phyloP scores from a whole-genome alignment of 2,888 invertebrate species.

The Palloptera scutellata region DNA sequence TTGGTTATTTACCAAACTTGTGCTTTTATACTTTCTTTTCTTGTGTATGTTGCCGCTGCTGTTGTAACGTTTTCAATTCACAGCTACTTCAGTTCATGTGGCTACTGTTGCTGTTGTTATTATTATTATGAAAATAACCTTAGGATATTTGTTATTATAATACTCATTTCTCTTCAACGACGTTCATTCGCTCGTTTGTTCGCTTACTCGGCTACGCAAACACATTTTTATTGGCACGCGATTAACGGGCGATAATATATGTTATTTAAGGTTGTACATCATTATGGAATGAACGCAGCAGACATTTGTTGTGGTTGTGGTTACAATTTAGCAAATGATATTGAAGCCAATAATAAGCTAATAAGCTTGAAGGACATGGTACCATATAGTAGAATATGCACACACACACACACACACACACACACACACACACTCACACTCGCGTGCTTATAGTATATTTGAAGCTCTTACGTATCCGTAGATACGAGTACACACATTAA shows the following conservation, averaged over 20 bases:
- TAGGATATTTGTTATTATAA: background rate
- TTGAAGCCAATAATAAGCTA: slow-evolving; percentile 11
- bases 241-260: slow-evolving; percentile 11
- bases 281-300: background rate
- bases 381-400: background rate
- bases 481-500: no score
- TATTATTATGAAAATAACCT: background rate
- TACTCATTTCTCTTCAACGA: background rate
- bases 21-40: no score
- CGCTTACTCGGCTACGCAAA: background rate
- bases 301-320: background rate
- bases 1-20: background rate
- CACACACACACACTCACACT: background rate
- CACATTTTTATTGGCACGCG: background rate
- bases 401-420: background rate
- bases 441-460: background rate
- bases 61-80: no score
- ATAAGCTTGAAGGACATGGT: slow-evolving; percentile 1
- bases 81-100: background rate
- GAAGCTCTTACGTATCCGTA: background rate
- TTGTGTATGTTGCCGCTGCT: no score
- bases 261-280: slow-evolving; percentile 5
- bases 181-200: background rate
- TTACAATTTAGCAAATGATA: slow-evolving; percentile 7
- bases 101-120: background rate